Base-by-base conservation (phyloP, 2,888 invertebrate genomes). In the Andrena hattorfiana region DNA sequence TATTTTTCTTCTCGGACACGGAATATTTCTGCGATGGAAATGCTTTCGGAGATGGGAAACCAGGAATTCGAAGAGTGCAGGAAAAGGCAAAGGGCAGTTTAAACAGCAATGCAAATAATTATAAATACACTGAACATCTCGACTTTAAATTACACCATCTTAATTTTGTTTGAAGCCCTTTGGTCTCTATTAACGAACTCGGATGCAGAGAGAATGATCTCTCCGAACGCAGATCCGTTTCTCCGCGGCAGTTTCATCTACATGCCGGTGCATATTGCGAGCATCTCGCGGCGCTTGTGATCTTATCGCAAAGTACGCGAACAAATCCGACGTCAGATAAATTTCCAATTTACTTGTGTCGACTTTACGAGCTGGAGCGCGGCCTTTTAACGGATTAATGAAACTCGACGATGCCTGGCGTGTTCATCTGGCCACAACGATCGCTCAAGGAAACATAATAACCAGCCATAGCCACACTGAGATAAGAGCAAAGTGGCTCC, bases 271-370 rank as follows among this genome's bases (percentile, higher is more conserved):
- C 54, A 48, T 60, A 59, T 48, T n/a, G 23, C 59, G 56, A 48
- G 23, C 23, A 49, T 28, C 66, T 8, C 42, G 28, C 30, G 56
- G 26, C 71, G 42, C 59, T 30, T 60, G 30, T 54, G 69, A 70
- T 77, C 80, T 75, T 70, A 56, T 74, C 68, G 69, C 67, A 66
- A 70, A 71, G 76, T 63, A 68, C 8, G 42, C 67, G 54, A 56
- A 56, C 60, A 71, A 68, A 76, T 66, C 73, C 60, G 84, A 84
- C 77, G 84, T 48, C 54, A 84, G 84, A 84, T 85, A 84, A 84
- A 81, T 85, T 85, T 85, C 85, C 81, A 84, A 84, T 85, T 85
- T 85, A 81, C 84, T 84, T 81, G 64, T 77, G 81, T 81, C 77
- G 77, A 74, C 84, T 84, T 81, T 73, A 77, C 77, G 71, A 67